Percentiles rank a stretch among this genome's conserved stretches.
phyloP scores from a whole-genome alignment of 2,797 vertebrate genomes.

The Mareca strepera region DNA sequence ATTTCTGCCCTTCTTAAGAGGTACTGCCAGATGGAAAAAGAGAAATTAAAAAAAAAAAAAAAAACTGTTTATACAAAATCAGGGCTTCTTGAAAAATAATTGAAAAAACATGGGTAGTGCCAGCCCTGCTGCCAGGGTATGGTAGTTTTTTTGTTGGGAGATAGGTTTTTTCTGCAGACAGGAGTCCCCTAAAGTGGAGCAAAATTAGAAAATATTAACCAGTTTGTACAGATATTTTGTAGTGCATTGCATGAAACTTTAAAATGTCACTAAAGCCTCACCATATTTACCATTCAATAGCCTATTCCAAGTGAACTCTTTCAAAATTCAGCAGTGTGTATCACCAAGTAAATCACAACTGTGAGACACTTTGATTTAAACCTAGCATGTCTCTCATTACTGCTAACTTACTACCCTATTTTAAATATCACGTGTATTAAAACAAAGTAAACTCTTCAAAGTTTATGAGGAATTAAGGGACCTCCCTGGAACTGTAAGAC shows the following conservation, averaged over 20 bases:
- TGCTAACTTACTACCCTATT: not conserved
- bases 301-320: not conserved
- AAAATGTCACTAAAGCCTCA: slow-evolving; percentile 4
- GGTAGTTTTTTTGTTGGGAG: not conserved
- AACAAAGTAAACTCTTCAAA: not conserved
- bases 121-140: not conserved
- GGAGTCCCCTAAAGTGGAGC: not conserved
- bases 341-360: slow-evolving; percentile 8
- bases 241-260: not conserved
- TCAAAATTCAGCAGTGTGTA: not conserved
- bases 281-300: slow-evolving; percentile 12
- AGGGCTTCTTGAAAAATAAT: not conserved
- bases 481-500: not conserved
- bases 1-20: slow-evolving; percentile 14
- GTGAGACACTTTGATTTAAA: slow-evolving; percentile 23
- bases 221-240: not conserved
- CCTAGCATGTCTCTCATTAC: not conserved
- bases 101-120: not conserved
- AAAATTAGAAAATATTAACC: not conserved
- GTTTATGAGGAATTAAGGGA: not conserved
- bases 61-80: not conserved
- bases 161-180: not conserved
- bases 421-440: not conserved
- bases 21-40: not conserved
- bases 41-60: not conserved